These are phyloP conservation scores for Papilio polytes DNA, from an alignment of 1,140 invertebrate species.

Conservation along the genomic window DNA sequence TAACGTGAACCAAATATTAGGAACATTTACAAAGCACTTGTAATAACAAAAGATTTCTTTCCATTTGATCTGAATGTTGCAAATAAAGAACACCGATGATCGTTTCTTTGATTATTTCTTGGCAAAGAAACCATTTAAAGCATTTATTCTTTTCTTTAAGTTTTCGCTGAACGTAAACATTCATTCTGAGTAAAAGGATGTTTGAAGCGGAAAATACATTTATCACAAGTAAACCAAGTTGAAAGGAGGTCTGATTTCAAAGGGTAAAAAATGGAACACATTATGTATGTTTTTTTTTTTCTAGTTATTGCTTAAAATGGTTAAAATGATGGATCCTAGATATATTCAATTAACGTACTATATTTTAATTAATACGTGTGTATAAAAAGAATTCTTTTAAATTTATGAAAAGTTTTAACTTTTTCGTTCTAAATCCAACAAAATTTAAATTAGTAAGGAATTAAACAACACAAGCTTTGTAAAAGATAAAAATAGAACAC, in stretches of 20 bases:
- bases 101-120: neutral
- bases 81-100: neutral
- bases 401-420: too few relatives aligned
- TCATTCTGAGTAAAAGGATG: conserved; percentile 15
- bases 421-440: neutral
- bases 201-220: conserved; percentile 24
- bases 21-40: neutral
- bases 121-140: neutral
- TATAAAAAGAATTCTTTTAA: too few relatives aligned
- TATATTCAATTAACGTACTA: too few relatives aligned
- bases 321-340: neutral
- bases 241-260: conserved; percentile 5
- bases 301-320: neutral
- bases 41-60: neutral
- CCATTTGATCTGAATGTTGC: neutral
- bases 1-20: neutral
- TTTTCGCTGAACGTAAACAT: neutral
- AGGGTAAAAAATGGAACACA: conserved; percentile 7
- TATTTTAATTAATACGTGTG: too few relatives aligned
- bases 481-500: neutral
- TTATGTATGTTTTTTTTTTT: neutral
- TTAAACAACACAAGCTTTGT: neutral
- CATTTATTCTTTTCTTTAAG: neutral
- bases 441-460: neutral
- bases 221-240: conserved; percentile 7